A percentile compares a stretch with the other conserved stretches of the same genome.
These are phyloP conservation scores for Perizoma affinitatum DNA, from an alignment of 2,888 invertebrate genomes.

Conservation along the genomic window DNA sequence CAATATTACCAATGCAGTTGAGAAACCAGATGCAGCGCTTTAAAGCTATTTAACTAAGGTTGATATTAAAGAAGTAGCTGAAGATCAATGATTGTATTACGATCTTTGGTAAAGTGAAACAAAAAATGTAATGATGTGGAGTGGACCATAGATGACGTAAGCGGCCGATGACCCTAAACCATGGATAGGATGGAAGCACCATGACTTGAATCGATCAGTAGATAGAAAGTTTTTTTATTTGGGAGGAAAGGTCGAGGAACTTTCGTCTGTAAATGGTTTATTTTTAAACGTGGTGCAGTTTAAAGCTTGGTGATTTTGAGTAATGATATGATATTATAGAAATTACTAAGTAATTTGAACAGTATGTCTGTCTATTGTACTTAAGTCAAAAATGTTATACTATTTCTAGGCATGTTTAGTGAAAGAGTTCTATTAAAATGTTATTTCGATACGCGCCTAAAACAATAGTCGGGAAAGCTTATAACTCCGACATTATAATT, in stretches of 20 bases:
- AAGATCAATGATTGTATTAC: conserved; percentile 39
- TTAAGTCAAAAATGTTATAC: too few relatives aligned
- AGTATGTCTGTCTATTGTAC: too few relatives aligned
- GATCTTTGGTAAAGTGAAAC: conserved; percentile 52
- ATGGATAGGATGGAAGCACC: conserved; percentile 58
- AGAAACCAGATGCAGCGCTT: conserved; percentile 3
- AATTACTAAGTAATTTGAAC: too few relatives aligned
- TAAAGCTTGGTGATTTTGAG: too few relatives aligned
- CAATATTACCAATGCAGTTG: conserved; percentile 21
- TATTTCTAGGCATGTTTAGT: too few relatives aligned
- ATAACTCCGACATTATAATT: too few relatives aligned
- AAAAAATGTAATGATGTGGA: conserved; percentile 56
- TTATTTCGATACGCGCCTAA: too few relatives aligned
- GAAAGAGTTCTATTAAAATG: too few relatives aligned
- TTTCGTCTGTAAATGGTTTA: conserved; percentile 29
- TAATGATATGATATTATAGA: too few relatives aligned
- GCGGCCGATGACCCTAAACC: conserved; percentile 61
- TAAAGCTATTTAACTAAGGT: conserved; percentile 24
- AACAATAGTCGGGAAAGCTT: too few relatives aligned
- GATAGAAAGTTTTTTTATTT: conserved; percentile 43
- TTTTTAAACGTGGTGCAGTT: conserved; percentile 26
- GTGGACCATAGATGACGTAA: conserved; percentile 71
- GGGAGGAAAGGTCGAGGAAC: conserved; percentile 46
- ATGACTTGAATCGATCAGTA: conserved; percentile 60
- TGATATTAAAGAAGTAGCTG: conserved; percentile 19